Conservation (phyloP, 35 echinoderm and acorn worm genomes). For the Diadema setosum region DNA sequence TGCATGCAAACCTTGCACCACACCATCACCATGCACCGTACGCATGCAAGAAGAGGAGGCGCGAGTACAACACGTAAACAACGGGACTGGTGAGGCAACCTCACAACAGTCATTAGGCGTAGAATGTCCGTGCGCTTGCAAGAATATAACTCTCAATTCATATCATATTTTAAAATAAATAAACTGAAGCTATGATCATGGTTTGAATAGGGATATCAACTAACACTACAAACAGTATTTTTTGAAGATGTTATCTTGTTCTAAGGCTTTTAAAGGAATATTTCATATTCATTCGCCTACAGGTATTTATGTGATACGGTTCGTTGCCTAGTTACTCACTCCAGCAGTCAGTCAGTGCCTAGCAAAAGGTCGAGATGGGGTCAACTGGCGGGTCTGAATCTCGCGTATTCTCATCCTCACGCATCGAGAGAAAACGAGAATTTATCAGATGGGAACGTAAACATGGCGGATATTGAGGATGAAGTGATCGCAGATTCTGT, state of each 20-base stretch:
- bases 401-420: not conserved
- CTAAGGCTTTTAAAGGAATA: not conserved
- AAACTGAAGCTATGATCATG: no score
- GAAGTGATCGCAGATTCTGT: not conserved
- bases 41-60: no score
- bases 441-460: not conserved
- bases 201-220: no score
- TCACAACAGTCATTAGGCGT: not conserved
- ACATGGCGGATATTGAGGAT: constrained; percentile 31
- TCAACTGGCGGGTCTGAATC: constrained; percentile 10
- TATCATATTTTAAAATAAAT: not conserved
- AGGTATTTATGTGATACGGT: constrained; percentile 10
- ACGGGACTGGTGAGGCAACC: not conserved
- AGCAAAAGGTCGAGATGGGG: not conserved
- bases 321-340: not conserved
- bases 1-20: no score
- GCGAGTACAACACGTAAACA: no score
- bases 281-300: not conserved
- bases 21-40: no score
- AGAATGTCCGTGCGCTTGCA: not conserved
- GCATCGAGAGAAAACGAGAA: constrained; percentile 1
- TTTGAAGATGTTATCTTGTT: no score
- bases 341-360: no score
- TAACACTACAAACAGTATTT: not conserved
- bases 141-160: not conserved